Evolutionary conservation across 2,888 invertebrate species (phyloP), one percentile per base, ranked within the genome.

Genomic region (Diarsia dahlii): DNA sequence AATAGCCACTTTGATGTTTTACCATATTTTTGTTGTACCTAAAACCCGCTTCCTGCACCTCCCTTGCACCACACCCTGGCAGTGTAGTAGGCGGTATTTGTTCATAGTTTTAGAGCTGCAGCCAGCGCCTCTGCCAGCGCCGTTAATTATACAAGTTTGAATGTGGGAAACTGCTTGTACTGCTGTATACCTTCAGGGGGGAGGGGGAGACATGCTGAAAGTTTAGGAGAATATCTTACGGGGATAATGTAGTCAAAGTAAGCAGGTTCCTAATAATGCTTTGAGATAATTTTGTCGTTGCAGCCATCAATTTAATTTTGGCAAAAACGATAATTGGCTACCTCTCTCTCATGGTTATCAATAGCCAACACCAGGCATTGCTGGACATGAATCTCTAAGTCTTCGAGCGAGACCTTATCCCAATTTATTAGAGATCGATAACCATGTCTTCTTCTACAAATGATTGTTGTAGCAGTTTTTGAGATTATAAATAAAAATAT

Each of bases 91-190:
- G 85, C 79, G 84, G 69, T 89, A 81, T 90, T 90, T 88, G 87
- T 82, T 64, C 80, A 77, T 75, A 77, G 83, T 85, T 84, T 89
- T 88, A 90, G 90, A 85, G 78, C 77, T 79, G 75, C 75, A 81
- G 85, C 84, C 82, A 74, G 64, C 84, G 85, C 80, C 78, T 87
- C 80, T 83, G 80, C 84, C 78, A 54, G 63, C 60, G 23, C 90
- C 88, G 91, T 90, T 91, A 91, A 86, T 86, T 89, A 87, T 79
- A 89, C 84, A 90, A 81, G 83, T 80, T 81, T 71, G 72, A 74
- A 82, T 87, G 91, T 89, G 89, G 84, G 90, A 87, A 88, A 79
- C 68, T 74, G 48, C 64, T 71, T 52, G 63, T 66, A 48, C 34
- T 54, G 64, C 63, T 48, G 34, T 58, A 54, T 60, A 56, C 58